Base-by-base conservation (phyloP, 2,113 vertebrate genomes). In the Pelobates fuscus region DNA sequence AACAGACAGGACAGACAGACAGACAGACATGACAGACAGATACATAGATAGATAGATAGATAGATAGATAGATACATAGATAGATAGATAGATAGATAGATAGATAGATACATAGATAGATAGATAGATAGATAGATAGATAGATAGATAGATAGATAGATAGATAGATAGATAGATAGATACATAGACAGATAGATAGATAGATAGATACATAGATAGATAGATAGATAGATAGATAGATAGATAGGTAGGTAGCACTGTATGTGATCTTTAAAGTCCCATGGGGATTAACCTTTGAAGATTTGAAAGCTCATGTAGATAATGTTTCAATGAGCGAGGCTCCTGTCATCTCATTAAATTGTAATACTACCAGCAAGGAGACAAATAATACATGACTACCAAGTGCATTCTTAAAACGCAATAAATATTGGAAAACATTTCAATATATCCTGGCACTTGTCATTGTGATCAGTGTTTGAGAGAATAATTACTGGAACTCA, bases 341-440 rank as follows among this genome's bases (percentile, higher is more conserved):
- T 18, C 11, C 17, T 27, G 18, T 44, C 18, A 15, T 1, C 41
- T 14, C 18, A 20, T 70, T 70, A 26, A 25, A 43, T 20, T 41
- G 20, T 58, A 58, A 54, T 8, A 37, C 7, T 18, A 20, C 52
- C 29, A 29, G 27, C 20, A 62, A 20, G 15, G 29, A 32, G 17
- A 21, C n/a, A 21, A 20, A 30, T 62, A 3, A 32, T 62, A 32
- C 25, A 62, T 62, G 27, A 29, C 25, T 6, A 29, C 18, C 59
- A 62, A 62, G 25, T 30, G 27, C 59, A 30, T 62, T 59, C 3
- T 27, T 29, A 15, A 62, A 30, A 29, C 30, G n/a, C 29, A 62
- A 62, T 30, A 62, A 62, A 29, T 62, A 30, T 62, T 62, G 20
- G 26, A 30, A 15, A 27, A n/a, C 29, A 62, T 26, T 30, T n/a